phyloP scores from a whole-genome alignment of 2,888 invertebrate genomes.

The Diarsia rubi region DNA sequence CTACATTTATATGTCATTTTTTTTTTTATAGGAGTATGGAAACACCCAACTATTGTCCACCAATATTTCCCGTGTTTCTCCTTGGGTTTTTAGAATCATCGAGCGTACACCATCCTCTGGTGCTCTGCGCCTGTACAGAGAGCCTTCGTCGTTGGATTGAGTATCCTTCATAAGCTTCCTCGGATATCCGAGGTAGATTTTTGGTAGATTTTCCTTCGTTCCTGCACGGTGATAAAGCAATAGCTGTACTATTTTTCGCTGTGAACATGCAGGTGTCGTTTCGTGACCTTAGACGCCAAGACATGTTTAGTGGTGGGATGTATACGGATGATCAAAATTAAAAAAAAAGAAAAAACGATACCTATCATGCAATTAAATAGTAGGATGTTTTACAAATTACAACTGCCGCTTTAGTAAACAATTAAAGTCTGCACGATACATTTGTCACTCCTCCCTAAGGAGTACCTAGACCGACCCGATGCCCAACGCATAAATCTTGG shows the following conservation, averaged over 20 bases:
- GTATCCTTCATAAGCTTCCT: slow-evolving; percentile 10
- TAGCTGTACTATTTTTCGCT: too few species aligned
- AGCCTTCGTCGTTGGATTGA: background rate
- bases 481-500: slow-evolving; percentile 66
- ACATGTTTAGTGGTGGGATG: too few species aligned
- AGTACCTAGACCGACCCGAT: slow-evolving; percentile 54
- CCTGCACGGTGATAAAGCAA: background rate
- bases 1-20: too few species aligned
- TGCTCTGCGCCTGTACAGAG: slow-evolving; percentile 11
- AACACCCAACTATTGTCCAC: background rate
- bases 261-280: too few species aligned
- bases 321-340: too few species aligned
- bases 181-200: slow-evolving; percentile 5
- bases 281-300: too few species aligned
- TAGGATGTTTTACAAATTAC: slow-evolving; percentile 46
- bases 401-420: slow-evolving; percentile 50
- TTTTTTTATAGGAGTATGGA: too few species aligned
- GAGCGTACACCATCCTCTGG: slow-evolving; percentile 1
- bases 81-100: slow-evolving; percentile 1
- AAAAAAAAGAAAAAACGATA: too few species aligned
- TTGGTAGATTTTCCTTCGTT: slow-evolving; percentile 9
- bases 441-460: slow-evolving; percentile 68
- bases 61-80: background rate
- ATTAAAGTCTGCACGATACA: slow-evolving; percentile 66
- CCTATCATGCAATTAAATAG: too few species aligned